Percentiles rank a stretch among this genome's conserved stretches.
Evolutionary conservation across 1,140 invertebrate species (phyloP).

Genomic region (Asbolus verrucosus): DNA sequence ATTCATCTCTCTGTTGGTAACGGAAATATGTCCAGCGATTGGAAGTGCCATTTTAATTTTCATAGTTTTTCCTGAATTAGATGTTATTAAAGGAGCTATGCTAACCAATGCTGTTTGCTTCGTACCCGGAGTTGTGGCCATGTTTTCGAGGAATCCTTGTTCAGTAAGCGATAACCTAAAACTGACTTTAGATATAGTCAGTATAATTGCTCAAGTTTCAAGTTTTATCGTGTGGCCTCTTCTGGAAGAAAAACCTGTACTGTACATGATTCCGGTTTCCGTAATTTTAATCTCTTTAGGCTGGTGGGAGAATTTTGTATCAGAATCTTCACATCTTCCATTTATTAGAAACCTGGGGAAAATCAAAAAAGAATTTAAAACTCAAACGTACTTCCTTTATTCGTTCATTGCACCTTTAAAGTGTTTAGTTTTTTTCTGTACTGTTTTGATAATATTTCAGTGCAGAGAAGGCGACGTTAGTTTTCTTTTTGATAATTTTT

Average conservation of each 20-base stretch:
- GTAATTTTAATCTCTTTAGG: slow-evolving; percentile 80
- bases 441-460: slow-evolving; percentile 70
- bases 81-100: slow-evolving; percentile 93
- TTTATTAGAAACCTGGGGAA: slow-evolving; percentile 69
- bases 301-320: slow-evolving; percentile 89
- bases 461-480: slow-evolving; percentile 68
- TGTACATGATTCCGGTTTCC: slow-evolving; percentile 75
- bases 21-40: slow-evolving; percentile 88
- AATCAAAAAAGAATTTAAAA: slow-evolving; percentile 70
- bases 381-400: slow-evolving; percentile 77
- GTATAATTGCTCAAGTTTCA: slow-evolving; percentile 71
- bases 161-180: slow-evolving; percentile 56
- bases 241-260: slow-evolving; percentile 62
- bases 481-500: slow-evolving; percentile 69
- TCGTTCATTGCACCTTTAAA: slow-evolving; percentile 77
- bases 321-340: slow-evolving; percentile 66
- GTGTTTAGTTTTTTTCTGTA: slow-evolving; percentile 72
- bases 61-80: slow-evolving; percentile 87
- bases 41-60: slow-evolving; percentile 90
- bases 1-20: slow-evolving; percentile 78
- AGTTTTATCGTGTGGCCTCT: slow-evolving; percentile 78
- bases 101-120: slow-evolving; percentile 94
- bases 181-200: slow-evolving; percentile 69
- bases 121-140: slow-evolving; percentile 78
- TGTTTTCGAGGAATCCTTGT: slow-evolving; percentile 11